Percentiles rank a stretch among this genome's conserved stretches.
These are phyloP conservation scores for Pitangus sulphuratus DNA, from an alignment of 2,797 vertebrate species.

Conservation along the genomic window DNA sequence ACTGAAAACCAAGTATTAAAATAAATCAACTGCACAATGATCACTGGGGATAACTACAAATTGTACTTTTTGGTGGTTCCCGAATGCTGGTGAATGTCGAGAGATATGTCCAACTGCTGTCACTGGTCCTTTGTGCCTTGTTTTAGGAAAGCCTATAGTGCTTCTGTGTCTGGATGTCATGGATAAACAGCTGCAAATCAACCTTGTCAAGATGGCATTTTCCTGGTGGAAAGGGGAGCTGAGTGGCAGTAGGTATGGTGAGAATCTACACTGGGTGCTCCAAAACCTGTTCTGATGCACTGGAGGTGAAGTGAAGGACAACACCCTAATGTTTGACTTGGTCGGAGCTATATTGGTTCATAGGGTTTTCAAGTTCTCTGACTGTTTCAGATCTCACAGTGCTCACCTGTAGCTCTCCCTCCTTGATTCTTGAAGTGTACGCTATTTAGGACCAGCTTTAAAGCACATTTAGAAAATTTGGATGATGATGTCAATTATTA, in stretches of 20 bases:
- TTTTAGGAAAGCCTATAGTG: neutral
- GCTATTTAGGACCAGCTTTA: neutral
- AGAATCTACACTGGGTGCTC: neutral
- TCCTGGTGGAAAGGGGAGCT: neutral
- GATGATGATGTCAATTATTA: neutral
- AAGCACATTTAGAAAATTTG: neutral
- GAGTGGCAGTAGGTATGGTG: neutral
- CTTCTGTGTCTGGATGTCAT: neutral
- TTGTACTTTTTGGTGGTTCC: neutral
- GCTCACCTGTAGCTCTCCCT: neutral
- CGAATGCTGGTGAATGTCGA: neutral
- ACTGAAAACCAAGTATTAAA: neutral
- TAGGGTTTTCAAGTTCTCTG: neutral
- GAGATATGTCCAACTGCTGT: neutral
- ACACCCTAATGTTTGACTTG: neutral
- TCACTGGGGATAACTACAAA: neutral
- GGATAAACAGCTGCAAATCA: neutral
- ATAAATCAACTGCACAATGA: neutral
- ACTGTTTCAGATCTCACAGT: neutral
- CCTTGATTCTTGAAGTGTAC: neutral
- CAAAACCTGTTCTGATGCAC: neutral
- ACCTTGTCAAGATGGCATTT: neutral
- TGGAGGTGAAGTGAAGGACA: neutral
- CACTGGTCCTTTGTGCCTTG: neutral
- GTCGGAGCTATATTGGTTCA: neutral